Conservation (phyloP, 2,113 vertebrate species). For the Sylvia atricapilla region DNA sequence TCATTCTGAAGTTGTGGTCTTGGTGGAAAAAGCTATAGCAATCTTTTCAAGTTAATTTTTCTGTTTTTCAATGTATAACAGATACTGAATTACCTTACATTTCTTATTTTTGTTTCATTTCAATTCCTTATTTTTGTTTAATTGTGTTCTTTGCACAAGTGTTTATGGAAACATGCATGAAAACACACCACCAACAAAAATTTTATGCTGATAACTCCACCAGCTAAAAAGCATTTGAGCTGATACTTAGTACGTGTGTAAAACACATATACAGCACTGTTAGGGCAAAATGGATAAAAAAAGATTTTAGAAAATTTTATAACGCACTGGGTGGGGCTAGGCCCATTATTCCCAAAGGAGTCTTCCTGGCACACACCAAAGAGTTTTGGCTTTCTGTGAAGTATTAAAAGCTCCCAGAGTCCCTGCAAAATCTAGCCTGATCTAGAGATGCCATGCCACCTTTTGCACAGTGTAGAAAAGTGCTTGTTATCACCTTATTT, state of each 20-base stretch:
- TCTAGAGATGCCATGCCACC: accelerated
- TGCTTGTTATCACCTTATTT: not conserved
- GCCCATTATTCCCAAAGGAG: not conserved
- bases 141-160: not conserved
- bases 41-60: not conserved
- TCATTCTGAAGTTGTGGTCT: not conserved
- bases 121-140: not conserved
- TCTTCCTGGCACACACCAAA: not conserved
- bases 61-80: not conserved
- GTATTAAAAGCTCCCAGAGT: not conserved
- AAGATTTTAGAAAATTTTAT: not conserved
- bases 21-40: not conserved
- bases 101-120: not conserved
- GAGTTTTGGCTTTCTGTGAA: not conserved
- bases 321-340: not conserved
- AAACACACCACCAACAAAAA: not conserved
- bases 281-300: not conserved
- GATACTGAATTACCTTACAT: not conserved
- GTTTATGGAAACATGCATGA: not conserved
- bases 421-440: not conserved
- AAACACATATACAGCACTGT: not conserved
- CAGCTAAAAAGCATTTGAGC: not conserved
- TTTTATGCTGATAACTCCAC: not conserved
- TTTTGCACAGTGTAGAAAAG: not conserved
- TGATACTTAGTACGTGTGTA: not conserved